Conservation (phyloP, 2,888 invertebrate genomes). For the Adineta ricciae region DNA sequence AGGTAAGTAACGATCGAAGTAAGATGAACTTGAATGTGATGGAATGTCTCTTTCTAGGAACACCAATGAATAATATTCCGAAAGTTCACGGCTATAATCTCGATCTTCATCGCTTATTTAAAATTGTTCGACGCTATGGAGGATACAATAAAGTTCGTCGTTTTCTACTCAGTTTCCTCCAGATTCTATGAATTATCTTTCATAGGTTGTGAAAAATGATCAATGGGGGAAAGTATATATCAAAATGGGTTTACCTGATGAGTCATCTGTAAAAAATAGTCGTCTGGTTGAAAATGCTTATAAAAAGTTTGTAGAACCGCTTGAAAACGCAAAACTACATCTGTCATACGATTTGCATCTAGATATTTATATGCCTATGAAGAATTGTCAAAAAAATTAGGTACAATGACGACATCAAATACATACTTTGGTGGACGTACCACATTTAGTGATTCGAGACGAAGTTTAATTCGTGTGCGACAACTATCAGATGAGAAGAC, state of each 20-base stretch:
- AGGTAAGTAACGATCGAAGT: too few species aligned
- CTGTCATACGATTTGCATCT: slow-evolving; percentile 35
- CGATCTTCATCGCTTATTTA: slow-evolving; percentile 74
- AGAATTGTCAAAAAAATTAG: slow-evolving; percentile 82
- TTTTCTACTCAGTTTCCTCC: not conserved
- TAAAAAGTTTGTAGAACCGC: not conserved
- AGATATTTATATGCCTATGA: slow-evolving; percentile 84
- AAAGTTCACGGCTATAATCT: slow-evolving; percentile 78
- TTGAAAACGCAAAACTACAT: not conserved
- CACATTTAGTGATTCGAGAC: not conserved
- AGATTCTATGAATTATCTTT: not conserved
- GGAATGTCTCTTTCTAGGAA: slow-evolving; percentile 52
- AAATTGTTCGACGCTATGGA: slow-evolving; percentile 77
- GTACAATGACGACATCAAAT: slow-evolving; percentile 51
- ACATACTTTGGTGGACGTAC: not conserved
- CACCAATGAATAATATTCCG: slow-evolving; percentile 87
- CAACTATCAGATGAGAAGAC: not conserved
- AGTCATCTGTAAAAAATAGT: not conserved
- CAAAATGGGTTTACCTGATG: slow-evolving; percentile 63
- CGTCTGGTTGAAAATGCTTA: not conserved
- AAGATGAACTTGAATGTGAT: too few species aligned
- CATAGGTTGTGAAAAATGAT: slow-evolving; percentile 49
- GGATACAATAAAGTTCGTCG: slow-evolving; percentile 75
- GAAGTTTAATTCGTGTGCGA: slow-evolving; percentile 15
- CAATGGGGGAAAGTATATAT: slow-evolving; percentile 84